Percentiles rank a stretch among this genome's conserved stretches.
Evolutionary conservation across 2,888 invertebrate species (phyloP).

Genomic region (Helicoverpa assulta): DNA sequence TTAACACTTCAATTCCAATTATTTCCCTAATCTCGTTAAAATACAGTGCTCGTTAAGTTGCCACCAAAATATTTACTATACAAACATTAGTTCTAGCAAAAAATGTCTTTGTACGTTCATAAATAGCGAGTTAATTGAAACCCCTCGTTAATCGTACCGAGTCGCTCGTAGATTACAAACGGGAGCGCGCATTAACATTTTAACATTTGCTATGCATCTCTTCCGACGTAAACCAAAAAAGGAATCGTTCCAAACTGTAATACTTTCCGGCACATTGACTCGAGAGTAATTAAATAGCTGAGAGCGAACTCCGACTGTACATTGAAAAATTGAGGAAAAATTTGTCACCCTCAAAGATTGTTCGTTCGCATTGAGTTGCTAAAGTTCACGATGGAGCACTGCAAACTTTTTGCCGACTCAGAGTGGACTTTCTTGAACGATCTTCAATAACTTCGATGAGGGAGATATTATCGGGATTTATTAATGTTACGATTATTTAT

Average conservation of each 20-base stretch:
- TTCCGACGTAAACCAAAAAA: slow-evolving; percentile 45
- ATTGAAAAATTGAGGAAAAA: slow-evolving; percentile 63
- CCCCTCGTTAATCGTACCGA: slow-evolving; percentile 45
- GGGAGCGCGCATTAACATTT: slow-evolving; percentile 49
- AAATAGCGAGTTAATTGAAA: slow-evolving; percentile 56
- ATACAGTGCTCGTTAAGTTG: slow-evolving; percentile 19
- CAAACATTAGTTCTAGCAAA: slow-evolving; percentile 29
- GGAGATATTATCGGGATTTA: slow-evolving; percentile 51
- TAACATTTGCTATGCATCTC: slow-evolving; percentile 56
- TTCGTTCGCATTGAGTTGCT: slow-evolving; percentile 58
- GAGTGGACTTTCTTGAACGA: slow-evolving; percentile 51
- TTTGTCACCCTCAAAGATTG: slow-evolving; percentile 61
- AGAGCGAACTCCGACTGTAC: slow-evolving; percentile 45
- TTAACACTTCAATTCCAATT: slow-evolving; percentile 26
- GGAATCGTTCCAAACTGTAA: slow-evolving; percentile 38
- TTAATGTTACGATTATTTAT: slow-evolving; percentile 43
- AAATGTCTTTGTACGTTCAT: slow-evolving; percentile 42
- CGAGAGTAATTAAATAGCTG: slow-evolving; percentile 57
- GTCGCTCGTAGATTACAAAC: slow-evolving; percentile 51
- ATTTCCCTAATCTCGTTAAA: slow-evolving; percentile 31
- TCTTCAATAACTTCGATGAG: slow-evolving; percentile 52
- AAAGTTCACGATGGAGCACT: slow-evolving; percentile 45
- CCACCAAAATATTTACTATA: slow-evolving; percentile 29
- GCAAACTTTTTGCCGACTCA: slow-evolving; percentile 59
- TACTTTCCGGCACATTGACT: slow-evolving; percentile 58